Evolutionary conservation across 37 sponge, comb jelly and placozoan species (phyloP).

Genomic region (Cladorhizidae sp.): DNA sequence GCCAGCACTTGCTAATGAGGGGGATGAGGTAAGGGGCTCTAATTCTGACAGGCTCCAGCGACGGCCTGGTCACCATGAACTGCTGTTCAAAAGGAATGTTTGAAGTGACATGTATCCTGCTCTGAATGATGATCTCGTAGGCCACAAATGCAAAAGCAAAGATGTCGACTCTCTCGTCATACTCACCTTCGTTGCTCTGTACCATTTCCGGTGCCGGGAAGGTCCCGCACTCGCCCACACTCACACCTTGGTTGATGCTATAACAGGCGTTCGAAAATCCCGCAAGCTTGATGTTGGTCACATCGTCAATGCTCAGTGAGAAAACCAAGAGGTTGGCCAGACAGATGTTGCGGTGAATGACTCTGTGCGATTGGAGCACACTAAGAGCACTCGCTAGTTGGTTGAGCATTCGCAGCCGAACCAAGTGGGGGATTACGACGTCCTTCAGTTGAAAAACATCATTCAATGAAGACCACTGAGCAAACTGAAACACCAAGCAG

Average conservation of each 20-base stretch:
- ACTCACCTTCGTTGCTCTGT: constrained; percentile 17
- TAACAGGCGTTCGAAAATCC: constrained; percentile 57
- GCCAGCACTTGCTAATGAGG: constrained; percentile 55
- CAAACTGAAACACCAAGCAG: constrained; percentile 57
- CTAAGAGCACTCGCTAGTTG: constrained; percentile 56
- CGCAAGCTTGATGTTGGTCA: constrained; percentile 54
- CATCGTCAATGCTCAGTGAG: constrained; percentile 30
- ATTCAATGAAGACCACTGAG: constrained; percentile 53
- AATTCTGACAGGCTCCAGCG: constrained; percentile 20
- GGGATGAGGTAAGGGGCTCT: constrained; percentile 42
- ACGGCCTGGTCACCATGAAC: constrained; percentile 21
- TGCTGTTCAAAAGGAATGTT: constrained; percentile 19
- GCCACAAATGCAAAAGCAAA: constrained; percentile 75
- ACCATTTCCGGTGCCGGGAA: constrained; percentile 78
- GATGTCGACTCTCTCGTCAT: constrained; percentile 75
- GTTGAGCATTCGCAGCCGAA: constrained; percentile 56
- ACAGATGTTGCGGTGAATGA: constrained; percentile 69
- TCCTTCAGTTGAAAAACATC: constrained; percentile 38
- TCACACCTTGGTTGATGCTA: constrained; percentile 29
- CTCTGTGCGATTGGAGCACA: constrained; percentile 28
- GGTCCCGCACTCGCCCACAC: constrained; percentile 38
- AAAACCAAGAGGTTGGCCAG: constrained; percentile 62
- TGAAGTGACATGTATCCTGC: constrained; percentile 14
- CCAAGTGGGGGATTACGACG: constrained; percentile 9
- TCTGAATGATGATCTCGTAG: constrained; percentile 64